Base-by-base conservation (phyloP, 2,888 invertebrate genomes). In the Pycnomerus fuliginosus region DNA sequence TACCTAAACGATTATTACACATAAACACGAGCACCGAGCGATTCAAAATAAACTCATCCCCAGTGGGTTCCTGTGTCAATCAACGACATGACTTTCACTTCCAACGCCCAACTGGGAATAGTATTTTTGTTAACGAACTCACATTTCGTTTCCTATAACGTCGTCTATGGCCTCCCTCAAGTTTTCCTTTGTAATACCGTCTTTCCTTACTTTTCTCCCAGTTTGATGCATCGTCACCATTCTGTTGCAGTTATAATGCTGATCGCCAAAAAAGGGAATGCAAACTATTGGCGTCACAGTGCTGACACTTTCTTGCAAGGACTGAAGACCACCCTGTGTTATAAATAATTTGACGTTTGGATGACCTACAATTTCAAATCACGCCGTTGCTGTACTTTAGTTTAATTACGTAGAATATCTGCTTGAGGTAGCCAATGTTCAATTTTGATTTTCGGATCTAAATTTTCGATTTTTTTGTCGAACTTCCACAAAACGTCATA, bases 401-500 rank as follows among this genome's bases (percentile, higher is more conserved):
- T n/a, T n/a, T n/a, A n/a, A n/a, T n/a, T n/a, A n/a, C n/a, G n/a
- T n/a, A n/a, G n/a, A n/a, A n/a, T n/a, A n/a, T n/a, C n/a, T n/a
- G n/a, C n/a, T n/a, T n/a, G n/a, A n/a, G n/a, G n/a, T n/a, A n/a
- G n/a, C n/a, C n/a, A n/a, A n/a, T n/a, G n/a, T n/a, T n/a, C n/a
- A n/a, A n/a, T n/a, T n/a, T n/a, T n/a, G n/a, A n/a, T n/a, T n/a
- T n/a, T n/a, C n/a, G n/a, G n/a, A n/a, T n/a, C n/a, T n/a, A n/a
- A n/a, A n/a, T n/a, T n/a, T n/a, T n/a, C n/a, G n/a, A n/a, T n/a
- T n/a, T n/a, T n/a, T n/a, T n/a, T n/a, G n/a, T 55, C 53, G 48
- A 48, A 55, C 44, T 55, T 55, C 46, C 51, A 53, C 8, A 55
- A 4, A 7, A 52, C 35, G 25, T 38, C 44, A 29, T 50, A 52